phyloP scores from a whole-genome alignment of 2,797 vertebrate genomes.

The Hirundo rustica region DNA sequence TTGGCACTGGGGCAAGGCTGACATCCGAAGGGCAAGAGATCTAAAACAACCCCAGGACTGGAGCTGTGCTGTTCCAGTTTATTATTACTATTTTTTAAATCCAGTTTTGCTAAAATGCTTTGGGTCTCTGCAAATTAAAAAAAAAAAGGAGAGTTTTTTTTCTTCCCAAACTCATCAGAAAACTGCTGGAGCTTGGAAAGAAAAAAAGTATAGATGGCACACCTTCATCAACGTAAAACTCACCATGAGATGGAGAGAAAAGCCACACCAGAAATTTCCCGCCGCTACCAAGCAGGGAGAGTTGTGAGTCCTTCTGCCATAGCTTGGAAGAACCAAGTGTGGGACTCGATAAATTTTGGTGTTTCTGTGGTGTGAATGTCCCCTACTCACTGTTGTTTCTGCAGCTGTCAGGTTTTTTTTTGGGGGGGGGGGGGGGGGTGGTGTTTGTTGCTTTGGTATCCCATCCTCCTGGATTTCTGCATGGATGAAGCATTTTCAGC shows the following conservation, averaged over 20 bases:
- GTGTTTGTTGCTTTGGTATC: neutral
- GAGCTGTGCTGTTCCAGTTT: neutral
- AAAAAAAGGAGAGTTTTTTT: neutral
- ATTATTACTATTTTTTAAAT: neutral
- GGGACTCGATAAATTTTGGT: neutral
- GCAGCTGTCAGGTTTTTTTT: neutral
- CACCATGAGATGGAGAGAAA: neutral
- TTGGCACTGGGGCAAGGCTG: neutral
- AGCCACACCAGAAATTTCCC: neutral
- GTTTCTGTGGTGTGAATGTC: neutral
- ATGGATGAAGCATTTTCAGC: neutral
- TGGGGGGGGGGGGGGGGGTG: no score
- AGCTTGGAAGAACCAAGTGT: neutral
- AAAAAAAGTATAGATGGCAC: neutral
- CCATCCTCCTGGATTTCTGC: neutral
- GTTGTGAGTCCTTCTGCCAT: neutral
- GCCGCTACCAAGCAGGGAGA: accelerated
- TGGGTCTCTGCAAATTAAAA: neutral
- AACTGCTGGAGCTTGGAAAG: neutral
- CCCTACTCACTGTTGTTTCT: neutral
- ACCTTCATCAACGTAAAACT: neutral
- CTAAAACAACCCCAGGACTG: neutral
- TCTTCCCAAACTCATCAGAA: neutral
- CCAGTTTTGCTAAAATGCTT: neutral
- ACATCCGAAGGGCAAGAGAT: neutral